Evolutionary conservation across 2,113 vertebrate genomes (phyloP).

Genomic region (Elephas maximus): DNA sequence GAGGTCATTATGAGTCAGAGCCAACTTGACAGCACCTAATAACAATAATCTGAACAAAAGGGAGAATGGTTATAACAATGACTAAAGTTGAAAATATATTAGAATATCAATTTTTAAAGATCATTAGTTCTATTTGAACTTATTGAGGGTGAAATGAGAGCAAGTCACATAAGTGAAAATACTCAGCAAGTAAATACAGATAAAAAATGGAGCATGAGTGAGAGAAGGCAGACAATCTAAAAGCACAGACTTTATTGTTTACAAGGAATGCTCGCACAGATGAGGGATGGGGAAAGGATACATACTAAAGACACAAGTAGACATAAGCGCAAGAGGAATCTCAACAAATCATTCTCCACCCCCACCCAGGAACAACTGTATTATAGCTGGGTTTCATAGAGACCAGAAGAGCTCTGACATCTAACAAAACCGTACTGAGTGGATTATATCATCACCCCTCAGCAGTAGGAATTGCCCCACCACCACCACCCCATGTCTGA

Average conservation of each 20-base stretch:
- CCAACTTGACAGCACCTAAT: too few relatives aligned
- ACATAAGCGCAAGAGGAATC: neutral
- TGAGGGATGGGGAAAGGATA: neutral
- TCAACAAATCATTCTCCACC: neutral
- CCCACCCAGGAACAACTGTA: neutral
- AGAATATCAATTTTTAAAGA: constrained; percentile 50
- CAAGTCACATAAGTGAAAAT: constrained; percentile 50
- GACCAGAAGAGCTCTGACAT: neutral
- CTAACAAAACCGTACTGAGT: neutral
- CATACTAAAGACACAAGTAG: neutral
- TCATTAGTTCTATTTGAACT: constrained; percentile 17
- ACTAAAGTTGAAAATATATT: neutral
- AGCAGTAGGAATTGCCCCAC: neutral
- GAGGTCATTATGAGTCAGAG: too few relatives aligned
- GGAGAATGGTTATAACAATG: neutral
- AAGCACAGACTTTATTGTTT: neutral
- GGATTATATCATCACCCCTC: neutral
- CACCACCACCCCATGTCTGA: neutral
- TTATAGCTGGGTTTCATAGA: neutral
- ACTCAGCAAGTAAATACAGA: neutral
- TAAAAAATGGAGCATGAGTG: neutral
- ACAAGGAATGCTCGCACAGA: neutral
- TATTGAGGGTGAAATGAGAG: neutral
- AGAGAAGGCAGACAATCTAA: neutral
- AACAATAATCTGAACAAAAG: neutral